Evolutionary conservation across 2,797 vertebrate species (phyloP).

Genomic region (Stomatorhinus walkeri): DNA sequence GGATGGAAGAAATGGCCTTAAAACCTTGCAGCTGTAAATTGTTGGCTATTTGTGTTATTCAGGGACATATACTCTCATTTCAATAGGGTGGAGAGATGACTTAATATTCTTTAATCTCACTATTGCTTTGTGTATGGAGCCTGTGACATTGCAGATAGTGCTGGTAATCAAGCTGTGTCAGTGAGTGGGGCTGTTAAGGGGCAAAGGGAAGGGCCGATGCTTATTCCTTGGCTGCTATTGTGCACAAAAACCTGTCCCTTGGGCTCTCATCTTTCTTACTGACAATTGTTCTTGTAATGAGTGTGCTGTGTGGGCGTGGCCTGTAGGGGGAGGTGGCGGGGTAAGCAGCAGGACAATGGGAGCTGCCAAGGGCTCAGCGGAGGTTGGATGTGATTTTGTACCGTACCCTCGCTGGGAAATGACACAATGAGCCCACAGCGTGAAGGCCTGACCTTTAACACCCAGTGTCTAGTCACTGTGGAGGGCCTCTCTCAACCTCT

Average conservation of each 20-base stretch:
- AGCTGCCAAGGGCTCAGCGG: slow-evolving; percentile 21
- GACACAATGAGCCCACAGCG: slow-evolving; percentile 43
- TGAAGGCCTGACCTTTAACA: slow-evolving; percentile 50
- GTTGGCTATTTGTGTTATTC: not conserved
- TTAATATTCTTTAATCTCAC: slow-evolving; percentile 48
- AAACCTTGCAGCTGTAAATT: not conserved
- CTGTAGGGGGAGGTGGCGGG: not conserved
- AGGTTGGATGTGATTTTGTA: slow-evolving; percentile 7
- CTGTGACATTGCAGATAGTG: slow-evolving; percentile 12
- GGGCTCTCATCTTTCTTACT: slow-evolving; percentile 43
- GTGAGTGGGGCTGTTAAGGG: slow-evolving; percentile 6
- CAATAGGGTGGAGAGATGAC: slow-evolving; percentile 32
- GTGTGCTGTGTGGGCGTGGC: slow-evolving; percentile 4
- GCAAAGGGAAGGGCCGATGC: slow-evolving; percentile 18
- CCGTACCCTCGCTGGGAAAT: slow-evolving; percentile 17
- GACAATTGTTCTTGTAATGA: slow-evolving; percentile 34
- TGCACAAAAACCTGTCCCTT: slow-evolving; percentile 32
- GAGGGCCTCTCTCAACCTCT: slow-evolving; percentile 38
- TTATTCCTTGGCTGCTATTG: slow-evolving; percentile 26
- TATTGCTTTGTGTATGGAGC: slow-evolving; percentile 34
- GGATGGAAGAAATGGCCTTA: not conserved
- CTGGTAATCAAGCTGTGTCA: not conserved
- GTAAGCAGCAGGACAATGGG: slow-evolving; percentile 8
- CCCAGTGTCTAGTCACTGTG: slow-evolving; percentile 48
- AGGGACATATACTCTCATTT: slow-evolving; percentile 5